Evolutionary conservation across 2,888 invertebrate species (phyloP), one percentile per base, ranked within the genome.

Genomic region (Amphipyra tragopoginis): DNA sequence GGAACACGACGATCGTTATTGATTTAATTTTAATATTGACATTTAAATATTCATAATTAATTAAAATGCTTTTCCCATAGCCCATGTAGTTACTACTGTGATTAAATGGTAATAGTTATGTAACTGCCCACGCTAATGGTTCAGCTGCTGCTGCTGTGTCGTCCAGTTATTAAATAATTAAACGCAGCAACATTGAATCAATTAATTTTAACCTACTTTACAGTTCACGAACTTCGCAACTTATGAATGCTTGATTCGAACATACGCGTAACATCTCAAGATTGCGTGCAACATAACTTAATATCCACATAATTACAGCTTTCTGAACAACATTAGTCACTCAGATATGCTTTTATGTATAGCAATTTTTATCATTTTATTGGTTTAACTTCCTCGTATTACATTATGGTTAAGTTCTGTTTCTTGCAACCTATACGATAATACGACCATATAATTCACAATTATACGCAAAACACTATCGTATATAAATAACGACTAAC

Each of bases 281-380:
- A 65, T 76, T 72, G 66, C 73, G 62, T 69, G 60, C 70, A 72
- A 69, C 63, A 61, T 63, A 75, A 70, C 50, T 55, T 64, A 59
- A 80, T 62, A 65, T 51, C 40, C 48, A 69, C 73, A 53, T 82
- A 82, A 82, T 82, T 67, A 69, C 66, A 75, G 73, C 65, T 77
- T 72, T 75, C 52, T 62, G 59, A 52, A 51, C 50, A 61, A 63
- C 64, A 66, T 77, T 74, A 72, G 58, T 60, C 70, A 65, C 54
- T 69, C 60, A 55, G 48, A 54, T 73, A 66, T 56, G 53, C 36
- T 62, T 69, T 78, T 66, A 78, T 74, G 62, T 72, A 79, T 74
- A 64, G 71, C 56, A 68, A 69, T 74, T 69, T 79, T 61, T 45
- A 64, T 60, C 26, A 61, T 62, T 64, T 64, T 74, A 62, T 71